phyloP scores from a whole-genome alignment of 2,113 vertebrate species.

The Merops nubicus region DNA sequence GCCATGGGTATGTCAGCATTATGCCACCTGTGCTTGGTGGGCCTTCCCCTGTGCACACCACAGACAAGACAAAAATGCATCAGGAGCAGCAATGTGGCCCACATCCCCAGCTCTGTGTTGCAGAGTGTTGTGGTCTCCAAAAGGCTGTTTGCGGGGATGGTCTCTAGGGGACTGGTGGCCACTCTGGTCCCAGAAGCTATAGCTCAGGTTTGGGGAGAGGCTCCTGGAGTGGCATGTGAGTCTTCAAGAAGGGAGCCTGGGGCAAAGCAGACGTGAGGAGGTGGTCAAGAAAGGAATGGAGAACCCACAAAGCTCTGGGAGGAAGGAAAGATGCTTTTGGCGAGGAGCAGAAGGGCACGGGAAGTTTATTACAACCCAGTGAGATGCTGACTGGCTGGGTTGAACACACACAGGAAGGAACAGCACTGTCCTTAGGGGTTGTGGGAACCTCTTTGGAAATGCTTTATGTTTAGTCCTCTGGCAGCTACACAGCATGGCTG shows the following conservation, averaged over 20 bases:
- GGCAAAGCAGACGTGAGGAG: neutral
- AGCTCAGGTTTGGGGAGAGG: neutral
- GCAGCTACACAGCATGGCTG: neutral
- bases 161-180: neutral
- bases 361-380: neutral
- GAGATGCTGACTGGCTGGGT: neutral
- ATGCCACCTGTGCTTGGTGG: neutral
- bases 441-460: neutral
- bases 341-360: no score
- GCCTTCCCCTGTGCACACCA: neutral
- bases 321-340: neutral
- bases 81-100: neutral
- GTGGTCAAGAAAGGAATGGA: neutral
- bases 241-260: neutral
- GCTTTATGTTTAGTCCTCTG: neutral
- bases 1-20: neutral
- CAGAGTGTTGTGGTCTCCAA: neutral
- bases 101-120: rapidly evolving
- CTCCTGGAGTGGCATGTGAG: neutral
- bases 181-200: neutral
- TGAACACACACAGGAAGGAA: neutral
- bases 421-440: no score
- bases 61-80: neutral
- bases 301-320: neutral
- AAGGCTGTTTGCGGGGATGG: neutral